Base-by-base conservation (phyloP, 1,140 invertebrate genomes). In the Microplitis demolitor region DNA sequence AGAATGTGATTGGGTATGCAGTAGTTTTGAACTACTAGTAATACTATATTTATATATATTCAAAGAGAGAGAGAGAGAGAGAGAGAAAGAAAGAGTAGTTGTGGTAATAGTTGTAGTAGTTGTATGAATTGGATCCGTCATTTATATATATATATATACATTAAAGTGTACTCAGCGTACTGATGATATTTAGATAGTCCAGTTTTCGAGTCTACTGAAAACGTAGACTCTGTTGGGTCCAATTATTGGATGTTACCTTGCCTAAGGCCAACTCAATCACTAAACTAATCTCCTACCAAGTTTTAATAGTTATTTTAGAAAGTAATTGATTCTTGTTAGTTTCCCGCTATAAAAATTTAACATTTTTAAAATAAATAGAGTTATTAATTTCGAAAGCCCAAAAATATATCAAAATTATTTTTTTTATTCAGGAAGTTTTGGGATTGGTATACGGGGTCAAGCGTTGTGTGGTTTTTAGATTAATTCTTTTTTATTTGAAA, bases 1-100 rank as follows among this genome's bases (percentile, higher is more conserved):
- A 69, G 68, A 69, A 69, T 69, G 56, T 69, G 68, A 69, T 69
- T 69, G 56, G 68, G 66, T 68, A 56, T 13, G n/a, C 33, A 51
- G 66, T 54, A n/a, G 24, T 56, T 56, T 54, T 31, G 34, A 24
- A 34, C 33, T 68, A 31, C 5, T 9, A 37, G n/a, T 56, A 14
- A 56, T 16, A 24, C 53, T 45, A 11, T 11, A 11, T 45, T 45
- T 45, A 45, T 45, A 45, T 45, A 45, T 45, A 6, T 45, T 39
- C 3, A 51, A 0, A 51, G 2, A 51, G n/a, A 51, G 6, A 51
- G n/a, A 51, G 6, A 51, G 3, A 51, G n/a, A n/a, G n/a, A 51
- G 3, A 51, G 2, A 51, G n/a, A 51, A 51, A 51, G n/a, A 51
- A 51, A 51, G 3, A 51, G n/a, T 11, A 6, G 62, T 24, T 24